Evolutionary conservation across 1,140 invertebrate genomes (phyloP).

Genomic region (Megalonaias nervosa): DNA sequence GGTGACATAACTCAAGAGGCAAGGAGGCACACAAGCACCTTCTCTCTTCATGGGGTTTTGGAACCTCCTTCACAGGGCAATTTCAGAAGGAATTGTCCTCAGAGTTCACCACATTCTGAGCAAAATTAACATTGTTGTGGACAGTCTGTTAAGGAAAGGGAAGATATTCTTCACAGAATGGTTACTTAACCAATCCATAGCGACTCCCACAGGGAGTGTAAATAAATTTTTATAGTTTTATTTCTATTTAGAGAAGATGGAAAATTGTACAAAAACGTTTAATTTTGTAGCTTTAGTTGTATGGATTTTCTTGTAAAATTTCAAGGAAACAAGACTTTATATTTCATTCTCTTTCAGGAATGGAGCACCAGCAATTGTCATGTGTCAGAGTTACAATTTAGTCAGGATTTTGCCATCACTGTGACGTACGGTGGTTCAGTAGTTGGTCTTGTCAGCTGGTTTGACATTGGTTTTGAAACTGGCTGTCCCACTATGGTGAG

Average conservation of each 20-base stretch:
- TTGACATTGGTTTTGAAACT: conserved; percentile 64
- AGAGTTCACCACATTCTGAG: no score
- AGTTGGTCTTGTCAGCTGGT: conserved; percentile 67
- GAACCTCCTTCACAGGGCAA: no score
- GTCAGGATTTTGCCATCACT: conserved; percentile 47
- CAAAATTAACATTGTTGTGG: no score
- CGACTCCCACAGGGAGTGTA: no score
- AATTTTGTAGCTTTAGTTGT: neutral
- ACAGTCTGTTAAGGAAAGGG: no score
- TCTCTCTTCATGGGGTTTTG: no score
- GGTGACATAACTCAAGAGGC: no score
- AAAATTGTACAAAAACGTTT: neutral
- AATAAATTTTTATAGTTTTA: neutral
- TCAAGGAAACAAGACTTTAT: neutral
- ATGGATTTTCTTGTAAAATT: neutral
- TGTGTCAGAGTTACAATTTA: conserved; percentile 63
- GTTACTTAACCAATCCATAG: no score
- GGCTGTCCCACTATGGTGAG: neutral
- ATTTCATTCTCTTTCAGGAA: conserved; percentile 47
- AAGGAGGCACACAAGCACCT: no score
- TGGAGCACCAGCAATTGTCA: conserved; percentile 56
- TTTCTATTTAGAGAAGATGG: neutral
- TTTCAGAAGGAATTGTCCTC: no score
- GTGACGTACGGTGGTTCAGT: conserved; percentile 48
- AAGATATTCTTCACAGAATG: no score